These are phyloP conservation scores for Hyperoplus lanceolatus DNA, from an alignment of 2,797 vertebrate species.

Conservation along the genomic window DNA sequence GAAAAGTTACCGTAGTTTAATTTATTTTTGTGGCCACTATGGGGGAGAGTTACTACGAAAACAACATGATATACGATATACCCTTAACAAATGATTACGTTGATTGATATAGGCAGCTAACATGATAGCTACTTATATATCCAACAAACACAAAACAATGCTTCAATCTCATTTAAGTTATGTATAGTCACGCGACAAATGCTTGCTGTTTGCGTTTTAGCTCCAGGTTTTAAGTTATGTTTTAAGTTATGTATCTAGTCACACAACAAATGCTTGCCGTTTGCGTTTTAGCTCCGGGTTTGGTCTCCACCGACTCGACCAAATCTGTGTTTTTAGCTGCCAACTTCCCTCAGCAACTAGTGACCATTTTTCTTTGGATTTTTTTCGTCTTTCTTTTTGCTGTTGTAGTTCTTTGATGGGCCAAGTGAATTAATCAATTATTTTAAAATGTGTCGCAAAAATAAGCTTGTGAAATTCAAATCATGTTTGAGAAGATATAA, in stretches of 20 bases:
- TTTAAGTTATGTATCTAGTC: not conserved
- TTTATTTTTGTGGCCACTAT: not conserved
- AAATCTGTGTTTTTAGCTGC: not conserved
- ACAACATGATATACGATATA: not conserved
- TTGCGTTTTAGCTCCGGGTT: not conserved
- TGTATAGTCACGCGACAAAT: not conserved
- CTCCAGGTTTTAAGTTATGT: not conserved
- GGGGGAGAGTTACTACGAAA: not conserved
- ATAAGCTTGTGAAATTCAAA: not conserved
- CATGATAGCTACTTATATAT: not conserved
- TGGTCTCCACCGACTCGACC: not conserved
- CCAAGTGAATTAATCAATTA: not conserved
- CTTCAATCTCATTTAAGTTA: not conserved
- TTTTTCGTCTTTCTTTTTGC: too few species aligned
- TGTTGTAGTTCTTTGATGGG: not conserved
- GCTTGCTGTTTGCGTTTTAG: too few species aligned
- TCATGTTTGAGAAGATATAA: not conserved
- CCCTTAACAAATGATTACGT: not conserved
- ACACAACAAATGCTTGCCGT: not conserved
- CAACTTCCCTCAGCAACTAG: not conserved
- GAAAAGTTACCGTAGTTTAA: not conserved
- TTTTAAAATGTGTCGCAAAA: not conserved
- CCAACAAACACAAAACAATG: not conserved
- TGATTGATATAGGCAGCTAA: not conserved
- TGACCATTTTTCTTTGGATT: not conserved